phyloP scores from a whole-genome alignment of 2,797 vertebrate species.

The Cheirogaleus major region DNA sequence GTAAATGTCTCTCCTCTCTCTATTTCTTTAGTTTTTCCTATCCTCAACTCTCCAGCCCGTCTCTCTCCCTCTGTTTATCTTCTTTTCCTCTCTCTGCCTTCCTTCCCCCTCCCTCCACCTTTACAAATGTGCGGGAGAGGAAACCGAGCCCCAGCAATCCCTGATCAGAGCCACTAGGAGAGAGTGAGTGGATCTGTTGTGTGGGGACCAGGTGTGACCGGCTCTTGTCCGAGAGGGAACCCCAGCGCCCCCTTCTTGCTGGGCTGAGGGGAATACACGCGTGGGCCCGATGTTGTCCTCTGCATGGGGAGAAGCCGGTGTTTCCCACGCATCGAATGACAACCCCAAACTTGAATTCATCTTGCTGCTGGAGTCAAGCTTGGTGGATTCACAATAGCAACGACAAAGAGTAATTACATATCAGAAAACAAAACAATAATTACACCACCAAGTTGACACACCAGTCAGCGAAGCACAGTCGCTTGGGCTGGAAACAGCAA shows the following conservation, averaged over 20 bases:
- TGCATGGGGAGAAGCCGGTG: background rate
- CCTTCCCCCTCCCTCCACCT: background rate
- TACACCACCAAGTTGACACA: conserved; percentile 81
- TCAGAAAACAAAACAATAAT: conserved; percentile 86
- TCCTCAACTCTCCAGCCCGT: background rate
- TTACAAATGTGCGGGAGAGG: background rate
- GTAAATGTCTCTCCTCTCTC: background rate
- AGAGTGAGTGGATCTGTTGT: background rate
- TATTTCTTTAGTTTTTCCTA: background rate
- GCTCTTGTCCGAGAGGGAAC: background rate
- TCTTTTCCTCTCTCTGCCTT: too few species aligned
- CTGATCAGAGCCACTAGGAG: background rate
- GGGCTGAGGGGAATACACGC: background rate
- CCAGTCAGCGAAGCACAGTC: conserved; percentile 76
- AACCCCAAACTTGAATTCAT: background rate
- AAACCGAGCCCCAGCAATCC: background rate
- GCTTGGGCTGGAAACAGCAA: conserved; percentile 73
- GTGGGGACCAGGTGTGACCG: background rate
- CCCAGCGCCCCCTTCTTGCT: background rate
- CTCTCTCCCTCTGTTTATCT: background rate
- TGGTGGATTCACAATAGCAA: conserved; percentile 69
- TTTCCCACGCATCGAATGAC: conserved; percentile 24
- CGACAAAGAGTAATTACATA: conserved; percentile 86
- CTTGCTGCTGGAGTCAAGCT: conserved; percentile 60
- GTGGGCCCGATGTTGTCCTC: background rate